These are phyloP conservation scores for Kradibia gibbosae DNA, from an alignment of 1,140 invertebrate genomes.

Conservation along the genomic window DNA sequence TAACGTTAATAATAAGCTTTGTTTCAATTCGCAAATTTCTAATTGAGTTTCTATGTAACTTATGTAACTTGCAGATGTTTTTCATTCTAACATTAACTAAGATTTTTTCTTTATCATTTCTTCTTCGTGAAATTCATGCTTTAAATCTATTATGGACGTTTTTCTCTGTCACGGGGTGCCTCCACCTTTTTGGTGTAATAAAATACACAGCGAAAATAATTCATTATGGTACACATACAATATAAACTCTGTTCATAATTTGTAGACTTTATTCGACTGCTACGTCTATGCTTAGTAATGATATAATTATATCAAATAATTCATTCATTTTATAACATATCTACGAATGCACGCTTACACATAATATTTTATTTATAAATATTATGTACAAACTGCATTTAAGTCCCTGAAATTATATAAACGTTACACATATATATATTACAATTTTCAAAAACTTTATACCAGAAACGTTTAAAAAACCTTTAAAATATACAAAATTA, in stretches of 20 bases:
- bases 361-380: neutral
- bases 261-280: neutral
- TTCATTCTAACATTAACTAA: neutral
- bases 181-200: constrained; percentile 42
- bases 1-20: neutral
- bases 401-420: neutral
- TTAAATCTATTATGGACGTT: constrained; percentile 51
- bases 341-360: neutral
- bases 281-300: neutral
- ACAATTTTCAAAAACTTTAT: neutral
- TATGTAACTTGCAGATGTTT: neutral
- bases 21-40: neutral
- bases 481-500: too few relatives aligned
- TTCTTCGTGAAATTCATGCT: constrained; percentile 30
- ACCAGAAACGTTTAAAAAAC: too few relatives aligned
- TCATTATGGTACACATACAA: constrained; percentile 11
- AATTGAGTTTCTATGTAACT: neutral
- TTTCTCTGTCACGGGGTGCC: constrained; percentile 52
- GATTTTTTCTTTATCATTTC: constrained; percentile 18
- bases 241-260: constrained; percentile 2
- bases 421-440: neutral
- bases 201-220: constrained; percentile 41
- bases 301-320: constrained; percentile 22
- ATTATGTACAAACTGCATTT: neutral
- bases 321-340: constrained; percentile 22